phyloP scores from a whole-genome alignment of 2,113 vertebrate genomes.

The Halichoeres trimaculatus region DNA sequence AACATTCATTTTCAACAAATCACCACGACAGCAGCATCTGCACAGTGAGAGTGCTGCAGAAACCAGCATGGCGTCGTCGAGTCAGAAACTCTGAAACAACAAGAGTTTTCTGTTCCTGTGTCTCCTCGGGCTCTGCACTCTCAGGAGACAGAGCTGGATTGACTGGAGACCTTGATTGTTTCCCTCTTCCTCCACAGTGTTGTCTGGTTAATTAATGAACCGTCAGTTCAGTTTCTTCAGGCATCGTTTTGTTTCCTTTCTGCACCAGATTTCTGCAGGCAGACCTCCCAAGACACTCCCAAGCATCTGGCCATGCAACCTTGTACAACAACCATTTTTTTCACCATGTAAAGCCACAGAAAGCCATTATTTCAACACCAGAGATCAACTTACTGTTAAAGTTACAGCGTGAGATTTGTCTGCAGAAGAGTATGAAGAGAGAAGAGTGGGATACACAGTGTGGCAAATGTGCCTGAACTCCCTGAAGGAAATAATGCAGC shows the following conservation, averaged over 20 bases:
- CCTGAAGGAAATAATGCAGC: constrained; percentile 16
- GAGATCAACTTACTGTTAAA: constrained; percentile 57
- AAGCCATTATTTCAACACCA: constrained; percentile 49
- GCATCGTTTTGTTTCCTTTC: constrained; percentile 50
- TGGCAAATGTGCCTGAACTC: constrained; percentile 48
- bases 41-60: background rate
- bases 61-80: constrained; percentile 1
- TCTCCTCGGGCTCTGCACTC: constrained; percentile 36
- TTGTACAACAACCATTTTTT: constrained; percentile 26
- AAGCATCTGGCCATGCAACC: constrained; percentile 42
- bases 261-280: constrained; percentile 42
- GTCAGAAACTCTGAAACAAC: constrained; percentile 33
- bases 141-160: constrained; percentile 32
- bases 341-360: constrained; percentile 31
- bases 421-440: constrained; percentile 28
- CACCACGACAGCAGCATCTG: background rate
- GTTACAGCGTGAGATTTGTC: constrained; percentile 49
- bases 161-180: constrained; percentile 45
- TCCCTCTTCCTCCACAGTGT: constrained; percentile 43
- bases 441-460: constrained; percentile 38
- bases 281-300: constrained; percentile 47
- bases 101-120: constrained; percentile 10
- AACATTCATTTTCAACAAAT: constrained; percentile 8
- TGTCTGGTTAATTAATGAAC: constrained; percentile 61
- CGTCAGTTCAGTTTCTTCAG: constrained; percentile 30